These are phyloP conservation scores for Acrocephalus arundinaceus DNA, from an alignment of 2,113 vertebrate species.

Conservation along the genomic window DNA sequence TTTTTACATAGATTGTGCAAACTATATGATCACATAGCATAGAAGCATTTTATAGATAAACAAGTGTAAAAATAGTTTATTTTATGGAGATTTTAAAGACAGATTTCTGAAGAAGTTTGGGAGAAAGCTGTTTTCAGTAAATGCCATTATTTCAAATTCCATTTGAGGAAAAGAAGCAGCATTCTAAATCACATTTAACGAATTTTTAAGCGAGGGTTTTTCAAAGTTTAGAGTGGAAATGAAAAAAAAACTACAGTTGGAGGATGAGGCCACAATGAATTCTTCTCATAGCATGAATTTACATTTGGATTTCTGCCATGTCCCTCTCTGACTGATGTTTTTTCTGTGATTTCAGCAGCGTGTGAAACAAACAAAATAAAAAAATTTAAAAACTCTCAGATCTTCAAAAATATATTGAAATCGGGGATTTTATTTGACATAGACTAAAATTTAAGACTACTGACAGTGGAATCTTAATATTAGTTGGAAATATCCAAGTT, in stretches of 20 bases:
- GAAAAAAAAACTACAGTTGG: background rate
- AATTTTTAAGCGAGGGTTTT: background rate
- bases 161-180: background rate
- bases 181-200: background rate
- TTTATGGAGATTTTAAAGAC: background rate
- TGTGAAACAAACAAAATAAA: background rate
- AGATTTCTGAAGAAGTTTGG: background rate
- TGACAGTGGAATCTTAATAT: background rate
- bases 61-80: background rate
- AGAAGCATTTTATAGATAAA: background rate
- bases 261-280: background rate
- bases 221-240: background rate
- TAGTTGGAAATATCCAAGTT: background rate
- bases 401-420: background rate
- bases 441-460: background rate
- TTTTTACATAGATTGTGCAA: background rate
- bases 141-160: background rate
- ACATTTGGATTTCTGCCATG: background rate
- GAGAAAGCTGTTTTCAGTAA: background rate
- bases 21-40: background rate
- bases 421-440: fast-evolving
- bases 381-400: fast-evolving
- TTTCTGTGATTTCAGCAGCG: background rate
- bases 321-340: background rate
- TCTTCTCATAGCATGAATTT: background rate